phyloP scores from a whole-genome alignment of 2,888 invertebrate genomes.

The Philopedon plagiatum region DNA sequence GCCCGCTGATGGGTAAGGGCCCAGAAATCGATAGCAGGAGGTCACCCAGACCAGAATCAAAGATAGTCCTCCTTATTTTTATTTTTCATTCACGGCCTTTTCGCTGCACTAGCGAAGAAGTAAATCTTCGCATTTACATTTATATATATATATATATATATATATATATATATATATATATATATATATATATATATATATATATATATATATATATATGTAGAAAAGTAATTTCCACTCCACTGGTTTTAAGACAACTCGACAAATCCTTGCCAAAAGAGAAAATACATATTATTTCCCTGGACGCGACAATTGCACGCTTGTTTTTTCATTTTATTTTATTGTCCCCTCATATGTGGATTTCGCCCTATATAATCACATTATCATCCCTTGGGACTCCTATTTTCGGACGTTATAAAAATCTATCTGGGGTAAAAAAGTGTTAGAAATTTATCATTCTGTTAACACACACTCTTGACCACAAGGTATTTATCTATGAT shows the following conservation, averaged over 20 bases:
- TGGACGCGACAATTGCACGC: constrained; percentile 63
- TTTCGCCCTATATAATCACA: constrained; percentile 66
- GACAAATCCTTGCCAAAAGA: constrained; percentile 38
- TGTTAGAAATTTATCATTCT: constrained; percentile 43
- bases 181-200: too few species aligned
- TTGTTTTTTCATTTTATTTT: constrained; percentile 67
- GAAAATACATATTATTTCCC: constrained; percentile 56
- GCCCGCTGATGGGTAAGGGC: too few species aligned
- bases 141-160: too few species aligned
- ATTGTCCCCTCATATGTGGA: constrained; percentile 64
- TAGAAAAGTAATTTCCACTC: background rate
- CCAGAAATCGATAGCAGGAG: too few species aligned
- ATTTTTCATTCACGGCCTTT: too few species aligned
- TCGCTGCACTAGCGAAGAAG: too few species aligned
- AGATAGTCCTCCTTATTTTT: too few species aligned
- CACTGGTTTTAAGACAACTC: constrained; percentile 26
- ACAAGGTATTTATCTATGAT: constrained; percentile 6
- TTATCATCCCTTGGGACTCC: constrained; percentile 59
- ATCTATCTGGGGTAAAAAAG: constrained; percentile 42
- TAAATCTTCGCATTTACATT: too few species aligned
- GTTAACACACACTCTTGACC: constrained; percentile 23
- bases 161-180: too few species aligned
- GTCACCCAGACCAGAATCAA: too few species aligned
- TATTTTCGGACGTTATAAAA: constrained; percentile 52
- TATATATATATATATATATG: too few species aligned